A percentile compares a stretch with the other conserved stretches of the same genome.
Conservation (phyloP, 2,797 vertebrate species). For the Mustela erminea region DNA sequence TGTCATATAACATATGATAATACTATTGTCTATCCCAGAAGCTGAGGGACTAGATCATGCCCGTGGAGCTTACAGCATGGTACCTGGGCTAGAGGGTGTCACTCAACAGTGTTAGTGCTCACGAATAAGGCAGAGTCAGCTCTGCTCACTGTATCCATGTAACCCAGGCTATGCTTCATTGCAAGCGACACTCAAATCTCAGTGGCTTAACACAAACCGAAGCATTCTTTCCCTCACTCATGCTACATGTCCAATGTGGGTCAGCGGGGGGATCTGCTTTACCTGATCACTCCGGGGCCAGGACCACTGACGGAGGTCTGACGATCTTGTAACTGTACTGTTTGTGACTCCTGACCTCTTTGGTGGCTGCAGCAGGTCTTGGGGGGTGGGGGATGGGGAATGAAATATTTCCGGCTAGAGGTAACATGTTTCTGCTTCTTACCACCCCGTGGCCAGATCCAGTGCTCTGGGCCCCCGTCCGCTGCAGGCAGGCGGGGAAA, state of each 20-base stretch:
- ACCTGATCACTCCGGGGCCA: background rate
- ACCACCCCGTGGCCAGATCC: background rate
- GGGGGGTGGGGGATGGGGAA: background rate
- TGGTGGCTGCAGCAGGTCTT: background rate
- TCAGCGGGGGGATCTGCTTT: background rate
- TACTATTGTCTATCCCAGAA: background rate
- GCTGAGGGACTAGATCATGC: background rate
- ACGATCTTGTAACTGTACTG: background rate
- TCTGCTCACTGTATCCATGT: background rate
- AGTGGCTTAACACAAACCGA: background rate
- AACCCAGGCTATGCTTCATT: background rate
- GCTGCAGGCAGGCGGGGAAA: background rate
- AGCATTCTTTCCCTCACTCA: conserved; percentile 21
- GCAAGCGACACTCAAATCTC: background rate
- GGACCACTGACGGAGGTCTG: background rate
- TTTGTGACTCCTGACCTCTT: conserved; percentile 3
- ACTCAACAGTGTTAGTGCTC: background rate
- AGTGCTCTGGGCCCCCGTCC: background rate
- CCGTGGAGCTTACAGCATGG: background rate
- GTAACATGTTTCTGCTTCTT: background rate
- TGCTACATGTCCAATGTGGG: background rate
- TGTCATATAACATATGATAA: background rate
- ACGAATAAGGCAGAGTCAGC: background rate
- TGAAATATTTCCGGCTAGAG: conserved; percentile 8
- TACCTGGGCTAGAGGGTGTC: background rate